Base-by-base conservation (phyloP, 2,797 vertebrate genomes). In the Bovichtus diacanthus region DNA sequence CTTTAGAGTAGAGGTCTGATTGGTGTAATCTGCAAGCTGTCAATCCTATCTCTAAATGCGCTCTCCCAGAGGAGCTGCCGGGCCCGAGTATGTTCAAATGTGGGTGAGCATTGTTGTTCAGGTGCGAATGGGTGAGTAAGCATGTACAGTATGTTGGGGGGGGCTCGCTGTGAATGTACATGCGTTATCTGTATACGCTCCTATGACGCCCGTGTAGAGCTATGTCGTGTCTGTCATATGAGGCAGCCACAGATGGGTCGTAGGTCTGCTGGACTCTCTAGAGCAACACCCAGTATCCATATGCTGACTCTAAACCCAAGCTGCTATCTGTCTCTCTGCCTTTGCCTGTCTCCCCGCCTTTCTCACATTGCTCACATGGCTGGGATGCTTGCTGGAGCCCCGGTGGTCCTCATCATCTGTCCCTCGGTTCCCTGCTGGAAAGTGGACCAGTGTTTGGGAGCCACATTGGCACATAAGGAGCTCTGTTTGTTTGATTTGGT, bases 21-120 rank as follows among this genome's bases (percentile, higher is more conserved):
- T 92, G 86, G 85, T 85, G 82, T 94, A 93, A 94, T 94, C 90
- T 93, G 91, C 89, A 93, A 90, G 88, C 90, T 91, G 92, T 93
- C 93, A 90, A 78, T 83, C 89, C 68, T 78, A 81, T 92, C 87
- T 84, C 85, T 50, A 70, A 64, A n/a, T n/a, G 72, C 6, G 27
- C 61, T 54, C 59, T 86, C 85, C 84, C 89, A 2, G 64, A 81
- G 87, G 87, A 84, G 85, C 69, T 16, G 41, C 38, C 1, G 29
- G 58, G 76, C 65, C 70, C 61, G 12, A 74, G 63, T 53, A 19
- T 72, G 76, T 78, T 80, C 54, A 54, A 77, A 87, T 63, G 61
- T 80, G 73, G 80, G 61, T 64, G 80, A 79, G 64, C 68, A 34
- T 75, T 74, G 71, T 82, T 87, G 81, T 82, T 90, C 75, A 90